phyloP scores from a whole-genome alignment of 1,140 invertebrate genomes.

The Penaeus chinensis region DNA sequence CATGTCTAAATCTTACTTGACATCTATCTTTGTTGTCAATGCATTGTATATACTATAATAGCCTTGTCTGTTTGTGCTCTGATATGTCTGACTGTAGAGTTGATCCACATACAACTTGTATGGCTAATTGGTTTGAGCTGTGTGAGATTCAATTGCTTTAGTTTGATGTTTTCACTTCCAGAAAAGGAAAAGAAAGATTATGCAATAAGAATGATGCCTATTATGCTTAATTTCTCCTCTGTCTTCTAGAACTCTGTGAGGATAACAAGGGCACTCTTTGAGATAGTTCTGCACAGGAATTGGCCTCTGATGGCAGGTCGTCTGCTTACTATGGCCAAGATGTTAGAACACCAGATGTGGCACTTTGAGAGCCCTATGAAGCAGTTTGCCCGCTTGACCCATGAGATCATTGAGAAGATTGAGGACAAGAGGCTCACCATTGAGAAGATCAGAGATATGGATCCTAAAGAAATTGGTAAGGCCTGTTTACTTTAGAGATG shows the following conservation, averaged over 20 bases:
- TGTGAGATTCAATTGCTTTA: too few relatives aligned
- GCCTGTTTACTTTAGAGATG: constrained; percentile 45
- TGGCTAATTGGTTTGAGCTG: too few relatives aligned
- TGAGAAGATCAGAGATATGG: constrained; percentile 86
- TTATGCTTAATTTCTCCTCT: background rate
- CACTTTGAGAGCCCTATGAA: constrained; percentile 85
- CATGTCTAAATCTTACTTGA: too few relatives aligned
- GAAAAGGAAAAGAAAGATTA: too few relatives aligned
- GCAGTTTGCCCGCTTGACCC: constrained; percentile 85
- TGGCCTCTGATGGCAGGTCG: constrained; percentile 89
- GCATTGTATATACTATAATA: too few relatives aligned
- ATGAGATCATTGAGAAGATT: constrained; percentile 84
- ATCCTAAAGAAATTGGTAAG: constrained; percentile 84
- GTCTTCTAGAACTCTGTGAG: constrained; percentile 83
- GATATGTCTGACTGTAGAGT: too few relatives aligned
- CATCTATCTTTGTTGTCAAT: too few relatives aligned
- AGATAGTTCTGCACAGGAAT: constrained; percentile 89
- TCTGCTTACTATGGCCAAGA: constrained; percentile 79
- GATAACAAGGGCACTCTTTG: constrained; percentile 92
- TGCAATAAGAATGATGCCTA: background rate
- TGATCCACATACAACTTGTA: too few relatives aligned
- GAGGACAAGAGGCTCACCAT: constrained; percentile 81
- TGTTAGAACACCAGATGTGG: constrained; percentile 92
- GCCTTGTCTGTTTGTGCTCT: too few relatives aligned
- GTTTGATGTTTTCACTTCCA: too few relatives aligned